Base-by-base conservation (phyloP, 2,113 vertebrate species). In the Nannospalax galili region DNA sequence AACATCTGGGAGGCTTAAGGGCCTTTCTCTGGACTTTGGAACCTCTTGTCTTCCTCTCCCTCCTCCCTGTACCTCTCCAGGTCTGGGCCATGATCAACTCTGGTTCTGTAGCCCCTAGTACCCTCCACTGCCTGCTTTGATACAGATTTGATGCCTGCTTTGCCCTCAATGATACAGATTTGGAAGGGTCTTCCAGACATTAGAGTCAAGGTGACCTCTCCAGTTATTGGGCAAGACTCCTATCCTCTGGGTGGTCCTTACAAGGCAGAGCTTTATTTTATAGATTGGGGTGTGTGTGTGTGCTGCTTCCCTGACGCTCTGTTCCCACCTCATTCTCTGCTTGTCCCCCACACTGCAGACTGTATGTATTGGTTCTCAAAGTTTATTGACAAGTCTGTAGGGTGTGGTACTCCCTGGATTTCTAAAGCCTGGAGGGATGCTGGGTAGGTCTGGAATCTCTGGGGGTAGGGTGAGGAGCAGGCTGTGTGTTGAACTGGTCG, bases 311-410 rank as follows among this genome's bases (percentile, higher is more conserved):
- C n/a, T 24, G 30, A 67, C 58, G 70, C 5, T 77, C 62, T 7
- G 6, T 5, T 20, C 35, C 73, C 19, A 2, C n/a, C 28, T 3
- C 14, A 1, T 5, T 8, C 32, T 6, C 28, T 5, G 24, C 5
- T 24, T 4, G 42, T 4, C 22, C 17, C 32, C 52, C 69, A 26
- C 70, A 91, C 37, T 7, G 17, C 35, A 85, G 40, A 32, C 42
- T 8, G 10, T 22, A 28, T 0, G 0, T 9, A 24, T 22, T 40
- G 30, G 78, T 16, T 62, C 60, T 52, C 28, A 37, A 26, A 12
- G 20, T 97, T 97, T 97, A 97, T 95, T 97, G 69, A 62, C 2
- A 48, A 40, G 30, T 6, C 30, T 60, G 48, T 1, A 75, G 79
- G 24, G 48, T 37, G 64, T 3, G 45, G 81, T 14, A 81, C 26